phyloP scores from a whole-genome alignment of 2,797 vertebrate genomes.

The Streptopelia turtur region DNA sequence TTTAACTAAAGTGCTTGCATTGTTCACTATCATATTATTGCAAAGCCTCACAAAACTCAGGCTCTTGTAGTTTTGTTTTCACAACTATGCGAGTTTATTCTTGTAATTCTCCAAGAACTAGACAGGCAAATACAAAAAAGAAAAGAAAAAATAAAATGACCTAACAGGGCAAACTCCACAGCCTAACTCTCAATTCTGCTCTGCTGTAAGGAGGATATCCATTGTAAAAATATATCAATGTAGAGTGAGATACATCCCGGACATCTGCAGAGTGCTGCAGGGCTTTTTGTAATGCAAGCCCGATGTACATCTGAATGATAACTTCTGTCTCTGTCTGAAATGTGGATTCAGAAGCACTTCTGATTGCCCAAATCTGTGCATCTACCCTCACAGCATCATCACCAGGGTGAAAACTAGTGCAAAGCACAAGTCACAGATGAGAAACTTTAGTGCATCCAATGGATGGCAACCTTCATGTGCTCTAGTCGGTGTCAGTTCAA shows the following conservation, averaged over 20 bases:
- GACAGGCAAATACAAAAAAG: background rate
- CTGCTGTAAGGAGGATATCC: background rate
- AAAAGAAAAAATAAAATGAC: background rate
- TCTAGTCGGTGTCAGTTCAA: background rate
- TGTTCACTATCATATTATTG: background rate
- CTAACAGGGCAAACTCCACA: background rate
- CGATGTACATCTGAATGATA: background rate
- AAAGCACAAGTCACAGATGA: background rate
- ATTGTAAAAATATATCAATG: background rate
- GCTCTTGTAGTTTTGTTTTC: background rate
- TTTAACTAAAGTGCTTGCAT: background rate
- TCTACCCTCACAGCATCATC: fast-evolving
- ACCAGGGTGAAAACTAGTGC: background rate
- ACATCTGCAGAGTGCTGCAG: background rate
- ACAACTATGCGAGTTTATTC: background rate
- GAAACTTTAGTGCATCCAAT: background rate
- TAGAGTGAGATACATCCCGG: fast-evolving
- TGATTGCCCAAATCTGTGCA: background rate
- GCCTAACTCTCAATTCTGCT: background rate
- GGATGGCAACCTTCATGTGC: background rate
- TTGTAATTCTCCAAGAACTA: background rate
- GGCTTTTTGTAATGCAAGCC: background rate
- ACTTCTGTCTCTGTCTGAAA: background rate
- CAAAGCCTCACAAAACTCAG: background rate
- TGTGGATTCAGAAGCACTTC: background rate